These are phyloP conservation scores for Sciurus niger DNA, from an alignment of 2,113 vertebrate genomes.

Conservation along the genomic window DNA sequence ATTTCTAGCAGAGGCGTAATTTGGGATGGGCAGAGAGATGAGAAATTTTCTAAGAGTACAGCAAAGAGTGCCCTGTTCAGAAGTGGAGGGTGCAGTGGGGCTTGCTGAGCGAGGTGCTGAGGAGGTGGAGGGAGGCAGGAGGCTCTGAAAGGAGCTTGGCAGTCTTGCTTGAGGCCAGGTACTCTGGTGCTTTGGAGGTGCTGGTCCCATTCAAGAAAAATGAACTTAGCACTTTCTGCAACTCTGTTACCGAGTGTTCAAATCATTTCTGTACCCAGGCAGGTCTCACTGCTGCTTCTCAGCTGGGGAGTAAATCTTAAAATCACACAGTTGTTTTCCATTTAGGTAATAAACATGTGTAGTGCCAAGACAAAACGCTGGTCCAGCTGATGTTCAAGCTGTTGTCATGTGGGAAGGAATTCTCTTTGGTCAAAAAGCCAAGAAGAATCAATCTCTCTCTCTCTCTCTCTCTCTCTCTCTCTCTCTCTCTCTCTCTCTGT, in stretches of 20 bases:
- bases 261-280: not conserved
- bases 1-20: not conserved
- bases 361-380: constrained; percentile 56
- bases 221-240: not conserved
- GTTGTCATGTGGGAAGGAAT: constrained; percentile 69
- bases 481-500: not conserved
- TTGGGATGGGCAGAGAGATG: rapidly evolving
- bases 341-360: constrained; percentile 43
- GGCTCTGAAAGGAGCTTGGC: too few relatives aligned
- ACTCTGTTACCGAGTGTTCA: not conserved
- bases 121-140: too few relatives aligned
- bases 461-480: not conserved
- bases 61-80: not conserved
- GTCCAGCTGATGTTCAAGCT: constrained; percentile 50
- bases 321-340: constrained; percentile 60
- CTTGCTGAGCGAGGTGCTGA: rapidly evolving
- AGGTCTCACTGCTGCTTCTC: not conserved
- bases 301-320: not conserved
- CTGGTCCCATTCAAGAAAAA: not conserved
- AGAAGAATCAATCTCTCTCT: too few relatives aligned
- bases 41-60: not conserved
- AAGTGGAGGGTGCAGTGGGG: not conserved
- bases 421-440: constrained; percentile 48
- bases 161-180: not conserved
- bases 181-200: rapidly evolving